Percentiles rank a stretch among this genome's conserved stretches.
These are phyloP conservation scores for Helobdella robusta DNA, from an alignment of 2,888 invertebrate genomes.

Conservation along the genomic window DNA sequence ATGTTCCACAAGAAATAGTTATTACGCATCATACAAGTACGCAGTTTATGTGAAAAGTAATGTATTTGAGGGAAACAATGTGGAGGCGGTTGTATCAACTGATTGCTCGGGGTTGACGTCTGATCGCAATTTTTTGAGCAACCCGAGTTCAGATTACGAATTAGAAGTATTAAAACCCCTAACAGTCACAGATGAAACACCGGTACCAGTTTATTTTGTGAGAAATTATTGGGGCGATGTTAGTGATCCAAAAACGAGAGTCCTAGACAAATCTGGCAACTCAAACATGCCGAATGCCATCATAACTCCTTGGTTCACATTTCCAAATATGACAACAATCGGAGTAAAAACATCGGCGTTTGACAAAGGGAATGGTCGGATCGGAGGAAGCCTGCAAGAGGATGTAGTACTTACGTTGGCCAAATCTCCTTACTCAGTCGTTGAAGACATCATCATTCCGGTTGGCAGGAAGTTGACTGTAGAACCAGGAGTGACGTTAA, in stretches of 20 bases:
- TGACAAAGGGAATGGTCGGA: constrained; percentile 16
- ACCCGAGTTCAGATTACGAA: background rate
- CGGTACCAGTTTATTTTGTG: background rate
- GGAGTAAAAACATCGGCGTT: background rate
- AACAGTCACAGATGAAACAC: background rate
- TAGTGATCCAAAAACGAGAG: background rate
- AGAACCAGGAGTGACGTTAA: constrained; percentile 24
- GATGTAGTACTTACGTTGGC: constrained; percentile 8
- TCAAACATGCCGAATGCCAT: background rate
- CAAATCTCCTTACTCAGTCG: constrained; percentile 19
- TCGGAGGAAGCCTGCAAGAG: constrained; percentile 21
- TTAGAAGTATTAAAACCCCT: background rate
- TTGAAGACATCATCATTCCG: constrained; percentile 24
- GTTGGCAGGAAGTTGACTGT: constrained; percentile 21
- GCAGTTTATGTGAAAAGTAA: constrained; percentile 14
- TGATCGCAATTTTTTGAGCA: constrained; percentile 11
- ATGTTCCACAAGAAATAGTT: background rate
- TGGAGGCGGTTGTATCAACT: background rate
- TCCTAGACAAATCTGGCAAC: constrained; percentile 15
- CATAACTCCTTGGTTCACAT: constrained; percentile 20
- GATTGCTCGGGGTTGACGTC: background rate
- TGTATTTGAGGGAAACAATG: constrained; percentile 16
- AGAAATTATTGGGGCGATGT: constrained; percentile 21
- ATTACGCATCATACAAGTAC: background rate
- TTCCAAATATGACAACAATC: constrained; percentile 1